A percentile compares a stretch with the other conserved stretches of the same genome.
These are phyloP conservation scores for Anolis sagrei DNA, from an alignment of 2,113 vertebrate species.

Conservation along the genomic window DNA sequence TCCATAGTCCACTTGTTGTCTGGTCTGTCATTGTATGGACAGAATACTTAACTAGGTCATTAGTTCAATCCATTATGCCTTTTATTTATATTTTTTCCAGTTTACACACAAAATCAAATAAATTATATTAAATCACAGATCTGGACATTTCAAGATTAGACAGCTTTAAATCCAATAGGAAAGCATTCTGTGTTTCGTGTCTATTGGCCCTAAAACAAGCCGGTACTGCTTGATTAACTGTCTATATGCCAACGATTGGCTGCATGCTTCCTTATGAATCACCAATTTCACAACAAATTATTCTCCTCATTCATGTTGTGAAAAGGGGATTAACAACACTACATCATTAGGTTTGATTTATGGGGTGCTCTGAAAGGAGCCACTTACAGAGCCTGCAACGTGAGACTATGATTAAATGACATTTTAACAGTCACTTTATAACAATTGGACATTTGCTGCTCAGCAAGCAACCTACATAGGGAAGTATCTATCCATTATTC, in stretches of 20 bases:
- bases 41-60: not conserved
- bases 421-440: conserved; percentile 1
- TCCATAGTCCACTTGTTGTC: not conserved
- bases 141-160: not conserved
- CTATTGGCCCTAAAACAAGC: not conserved
- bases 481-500: not conserved
- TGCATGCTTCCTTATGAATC: not conserved
- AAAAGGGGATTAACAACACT: conserved; percentile 1
- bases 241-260: not conserved
- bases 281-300: conserved; percentile 18
- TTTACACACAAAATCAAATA: not conserved
- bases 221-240: conserved; percentile 1
- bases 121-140: not conserved
- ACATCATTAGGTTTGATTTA: conserved; percentile 26
- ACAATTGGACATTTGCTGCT: not conserved
- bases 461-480: not conserved
- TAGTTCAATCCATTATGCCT: not conserved
- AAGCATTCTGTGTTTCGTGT: not conserved
- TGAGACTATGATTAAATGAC: conserved; percentile 8
- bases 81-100: not conserved
- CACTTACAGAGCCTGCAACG: conserved; percentile 2
- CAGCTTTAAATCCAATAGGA: not conserved
- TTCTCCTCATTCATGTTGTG: conserved; percentile 26
- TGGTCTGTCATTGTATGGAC: not conserved
- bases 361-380: not conserved